Base-by-base conservation (phyloP, 1,140 invertebrate genomes). In the Amyelois transitella region DNA sequence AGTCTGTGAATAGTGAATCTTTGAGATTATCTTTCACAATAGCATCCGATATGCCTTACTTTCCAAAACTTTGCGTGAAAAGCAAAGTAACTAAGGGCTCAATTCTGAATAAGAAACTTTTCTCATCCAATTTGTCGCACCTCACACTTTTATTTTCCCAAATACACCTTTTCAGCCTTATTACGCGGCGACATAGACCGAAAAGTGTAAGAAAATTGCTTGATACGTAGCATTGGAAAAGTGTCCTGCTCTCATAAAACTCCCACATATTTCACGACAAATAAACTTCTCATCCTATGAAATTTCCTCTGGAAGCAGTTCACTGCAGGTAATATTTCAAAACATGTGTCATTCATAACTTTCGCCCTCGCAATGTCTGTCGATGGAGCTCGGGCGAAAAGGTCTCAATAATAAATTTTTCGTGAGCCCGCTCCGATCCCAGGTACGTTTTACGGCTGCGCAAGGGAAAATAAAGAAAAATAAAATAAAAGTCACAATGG, bases 281-380 rank as follows among this genome's bases (percentile, higher is more conserved):
- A 85, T 85, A 85, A 85, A 87, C 81, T 87, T 87, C 81, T 78
- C 74, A 83, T 81, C 75, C 70, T 72, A 79, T 75, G 74, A 81
- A 84, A 83, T 80, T 81, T 78, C 75, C 70, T 84, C 63, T 64
- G 72, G 72, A 69, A 83, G 79, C 78, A 80, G 81, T 84, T 84
- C 73, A 76, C 65, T 86, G 78, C 79, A 83, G 82, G 84, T 84
- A 85, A 87, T 87, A 86, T 87, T 87, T 87, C 84, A 86, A 87
- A 87, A 87, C 84, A 87, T 86, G 79, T 86, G 84, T 87, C 84
- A 87, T 87, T 87, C 82, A 86, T 87, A 87, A 87, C 82, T 87
- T 87, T 84, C 72, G 81, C 81, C 72, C 81, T 84, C 82, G 82
- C 82, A 87, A 87, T 87, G 84, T 87, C 84, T 84, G 84, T 86